A percentile compares a stretch with the other conserved stretches of the same genome.
phyloP scores from a whole-genome alignment of 2,113 vertebrate genomes.

The Pelmatolapia mariae region DNA sequence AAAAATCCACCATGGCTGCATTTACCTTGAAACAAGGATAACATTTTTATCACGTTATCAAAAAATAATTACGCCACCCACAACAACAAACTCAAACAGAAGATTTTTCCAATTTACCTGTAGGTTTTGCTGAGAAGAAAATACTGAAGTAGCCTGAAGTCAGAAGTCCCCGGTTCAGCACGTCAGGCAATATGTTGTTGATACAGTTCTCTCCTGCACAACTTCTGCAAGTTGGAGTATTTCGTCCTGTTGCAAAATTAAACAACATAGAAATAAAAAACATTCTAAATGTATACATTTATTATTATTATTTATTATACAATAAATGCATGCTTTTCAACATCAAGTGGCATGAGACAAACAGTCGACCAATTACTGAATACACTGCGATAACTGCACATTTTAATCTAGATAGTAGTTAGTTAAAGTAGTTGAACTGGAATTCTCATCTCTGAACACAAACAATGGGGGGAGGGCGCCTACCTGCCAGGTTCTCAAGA shows the following conservation, averaged over 20 bases:
- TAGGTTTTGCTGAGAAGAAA: too few species aligned
- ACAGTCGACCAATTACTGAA: neutral
- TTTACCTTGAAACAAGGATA: neutral
- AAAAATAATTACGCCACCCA: neutral
- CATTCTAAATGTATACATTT: neutral
- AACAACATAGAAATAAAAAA: neutral
- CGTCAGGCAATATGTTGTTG: neutral
- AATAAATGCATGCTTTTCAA: neutral
- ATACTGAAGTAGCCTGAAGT: neutral
- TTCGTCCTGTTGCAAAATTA: neutral
- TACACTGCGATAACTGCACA: neutral
- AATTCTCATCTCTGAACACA: neutral
- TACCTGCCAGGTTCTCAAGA: slow-evolving; percentile 57
- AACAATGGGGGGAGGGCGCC: too few species aligned
- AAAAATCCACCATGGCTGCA: too few species aligned
- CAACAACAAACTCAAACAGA: too few species aligned
- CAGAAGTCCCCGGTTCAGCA: neutral
- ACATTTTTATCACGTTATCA: neutral
- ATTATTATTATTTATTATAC: neutral
- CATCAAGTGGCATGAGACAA: neutral
- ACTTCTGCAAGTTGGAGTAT: neutral
- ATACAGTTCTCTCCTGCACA: neutral
- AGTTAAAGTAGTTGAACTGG: neutral
- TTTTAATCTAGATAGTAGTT: neutral
- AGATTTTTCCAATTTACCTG: too few species aligned